A percentile compares a stretch with the other conserved stretches of the same genome.
phyloP scores from a whole-genome alignment of 2,888 invertebrate genomes.

The Galerucella nymphaeae region DNA sequence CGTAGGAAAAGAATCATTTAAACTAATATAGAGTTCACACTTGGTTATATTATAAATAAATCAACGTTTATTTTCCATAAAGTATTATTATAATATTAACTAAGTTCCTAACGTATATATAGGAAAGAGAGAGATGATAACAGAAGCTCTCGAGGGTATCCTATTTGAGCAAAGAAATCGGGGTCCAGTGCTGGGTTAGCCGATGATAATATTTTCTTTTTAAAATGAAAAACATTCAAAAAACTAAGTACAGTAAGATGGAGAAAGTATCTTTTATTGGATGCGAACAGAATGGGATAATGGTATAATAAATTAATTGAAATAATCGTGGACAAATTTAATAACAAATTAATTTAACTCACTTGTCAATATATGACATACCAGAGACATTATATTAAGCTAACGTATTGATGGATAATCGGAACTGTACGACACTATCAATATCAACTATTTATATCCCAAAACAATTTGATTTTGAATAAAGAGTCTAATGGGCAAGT shows the following conservation, averaged over 20 bases:
- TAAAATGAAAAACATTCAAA: background rate
- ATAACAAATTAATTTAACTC: too few species aligned
- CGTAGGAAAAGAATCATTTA: too few species aligned
- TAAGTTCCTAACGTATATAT: conserved; percentile 21
- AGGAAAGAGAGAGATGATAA: conserved; percentile 13
- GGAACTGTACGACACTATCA: too few species aligned
- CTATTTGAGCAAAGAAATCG: conserved; percentile 27
- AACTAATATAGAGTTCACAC: background rate
- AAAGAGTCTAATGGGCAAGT: background rate
- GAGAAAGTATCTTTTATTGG: too few species aligned
- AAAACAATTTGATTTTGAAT: background rate
- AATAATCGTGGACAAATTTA: too few species aligned
- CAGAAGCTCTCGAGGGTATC: conserved; percentile 27
- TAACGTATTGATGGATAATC: too few species aligned
- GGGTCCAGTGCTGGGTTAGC: conserved; percentile 7
- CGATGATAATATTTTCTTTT: background rate
- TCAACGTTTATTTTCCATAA: conserved; percentile 28
- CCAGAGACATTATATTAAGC: too few species aligned
- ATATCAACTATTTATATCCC: too few species aligned
- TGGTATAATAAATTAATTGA: too few species aligned
- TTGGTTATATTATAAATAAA: background rate
- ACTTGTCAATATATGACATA: too few species aligned
- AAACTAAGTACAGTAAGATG: too few species aligned
- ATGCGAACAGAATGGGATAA: too few species aligned
- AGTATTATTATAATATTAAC: conserved; percentile 35